Evolutionary conservation across 2,113 vertebrate species (phyloP), one percentile per base, ranked within the genome.

Genomic region (Trogon melanurus): DNA sequence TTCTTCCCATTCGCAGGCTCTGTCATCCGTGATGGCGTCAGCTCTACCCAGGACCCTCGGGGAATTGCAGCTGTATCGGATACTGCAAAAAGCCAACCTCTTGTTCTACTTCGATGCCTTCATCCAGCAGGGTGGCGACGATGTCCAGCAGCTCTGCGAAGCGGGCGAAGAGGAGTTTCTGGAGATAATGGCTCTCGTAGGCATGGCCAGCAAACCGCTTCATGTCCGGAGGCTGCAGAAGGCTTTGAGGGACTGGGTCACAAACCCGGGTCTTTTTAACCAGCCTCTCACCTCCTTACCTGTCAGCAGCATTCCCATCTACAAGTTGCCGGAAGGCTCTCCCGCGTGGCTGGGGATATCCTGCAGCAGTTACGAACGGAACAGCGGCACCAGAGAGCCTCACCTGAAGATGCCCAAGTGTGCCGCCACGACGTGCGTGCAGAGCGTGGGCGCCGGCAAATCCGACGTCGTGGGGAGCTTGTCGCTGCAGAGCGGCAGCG

Each of bases 161-260:
- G 99, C 99, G 5, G 99, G 99, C 1, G 99, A 99, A 97, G 99
- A 99, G 82, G 99, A 99, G 95, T 99, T 99, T 96, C 98, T 99
- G 96, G 99, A 99, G 97, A 99, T 99, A 96, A 99, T 99, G 99
- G 99, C 99, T 5, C 98, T 99, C 0, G 99, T 99, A 22, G 99
- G 99, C 95, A 99, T 99, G 99, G 99, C 99, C 61, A 99, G 99
- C 98, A 99, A 99, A 93, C 99, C 99, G 0, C 98, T 99, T 91
- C 99, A 99, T 2, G 99, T 99, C 32, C 98, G 99, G 36, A 98
- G 99, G 88, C 98, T 99, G 54, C 99, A 99, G 98, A 99, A 99
- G 97, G 98, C 99, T 20, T 97, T 99, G 96, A 98, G 99, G 34
- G 99, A 99, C 98, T 99, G 99, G 99, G 99, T 99, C 73, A 99